A percentile compares a stretch with the other conserved stretches of the same genome.
These are phyloP conservation scores for Perca schrenkii DNA, from an alignment of 2,113 vertebrate species.

Conservation along the genomic window DNA sequence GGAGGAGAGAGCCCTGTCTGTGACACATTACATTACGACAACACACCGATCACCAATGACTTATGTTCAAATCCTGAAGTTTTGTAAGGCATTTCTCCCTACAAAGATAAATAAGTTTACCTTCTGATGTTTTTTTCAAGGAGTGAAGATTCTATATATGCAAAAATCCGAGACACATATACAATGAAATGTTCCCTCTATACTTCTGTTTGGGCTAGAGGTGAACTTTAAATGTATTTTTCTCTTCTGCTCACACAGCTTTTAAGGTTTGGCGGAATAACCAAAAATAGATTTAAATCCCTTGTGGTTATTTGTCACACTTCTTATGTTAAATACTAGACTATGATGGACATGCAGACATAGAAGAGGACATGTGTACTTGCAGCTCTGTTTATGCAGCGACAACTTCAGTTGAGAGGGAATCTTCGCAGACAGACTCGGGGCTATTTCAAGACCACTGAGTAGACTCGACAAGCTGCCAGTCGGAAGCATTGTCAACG, in stretches of 20 bases:
- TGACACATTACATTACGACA: slow-evolving; percentile 9
- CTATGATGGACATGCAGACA: neutral
- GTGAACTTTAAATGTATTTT: neutral
- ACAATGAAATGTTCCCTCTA: neutral
- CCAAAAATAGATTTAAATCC: slow-evolving; percentile 42
- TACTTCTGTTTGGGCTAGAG: neutral
- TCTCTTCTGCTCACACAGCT: neutral
- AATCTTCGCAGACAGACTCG: slow-evolving; percentile 17
- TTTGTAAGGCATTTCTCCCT: neutral
- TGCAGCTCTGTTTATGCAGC: slow-evolving; percentile 37
- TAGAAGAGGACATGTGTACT: slow-evolving; percentile 15
- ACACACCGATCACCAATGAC: neutral
- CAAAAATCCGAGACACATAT: neutral
- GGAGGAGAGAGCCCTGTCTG: slow-evolving; percentile 13
- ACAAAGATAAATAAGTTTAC: neutral
- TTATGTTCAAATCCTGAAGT: neutral
- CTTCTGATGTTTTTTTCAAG: neutral
- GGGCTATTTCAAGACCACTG: slow-evolving; percentile 41
- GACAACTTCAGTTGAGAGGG: slow-evolving; percentile 9
- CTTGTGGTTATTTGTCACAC: slow-evolving; percentile 15
- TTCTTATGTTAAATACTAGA: slow-evolving; percentile 21
- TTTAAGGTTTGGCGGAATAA: slow-evolving; percentile 16
- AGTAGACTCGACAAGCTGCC: slow-evolving; percentile 61
- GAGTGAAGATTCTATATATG: neutral
- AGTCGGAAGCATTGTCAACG: slow-evolving; percentile 59